Conservation (phyloP, 2,888 invertebrate genomes). For the Nomada ferruginata region DNA sequence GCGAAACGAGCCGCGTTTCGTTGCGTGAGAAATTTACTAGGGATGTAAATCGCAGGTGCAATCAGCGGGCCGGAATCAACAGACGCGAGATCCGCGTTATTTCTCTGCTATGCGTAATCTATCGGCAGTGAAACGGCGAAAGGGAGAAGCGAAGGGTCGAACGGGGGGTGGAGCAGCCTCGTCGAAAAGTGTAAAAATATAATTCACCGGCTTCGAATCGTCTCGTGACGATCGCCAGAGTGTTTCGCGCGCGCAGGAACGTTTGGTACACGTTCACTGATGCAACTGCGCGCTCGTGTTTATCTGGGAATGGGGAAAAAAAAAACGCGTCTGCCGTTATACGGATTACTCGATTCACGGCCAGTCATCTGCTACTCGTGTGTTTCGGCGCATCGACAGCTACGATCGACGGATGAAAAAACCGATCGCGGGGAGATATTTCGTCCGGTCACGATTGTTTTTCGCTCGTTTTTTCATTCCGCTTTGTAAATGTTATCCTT, state of each 20-base stretch:
- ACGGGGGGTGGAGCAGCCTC: slow-evolving; percentile 15
- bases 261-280: not conserved
- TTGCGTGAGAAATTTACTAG: slow-evolving; percentile 42
- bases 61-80: slow-evolving; percentile 37
- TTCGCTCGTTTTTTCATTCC: not conserved
- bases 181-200: slow-evolving; percentile 65
- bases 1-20: slow-evolving; percentile 12
- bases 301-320: slow-evolving; percentile 53
- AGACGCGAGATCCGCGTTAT: slow-evolving; percentile 40
- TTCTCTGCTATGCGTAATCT: slow-evolving; percentile 32
- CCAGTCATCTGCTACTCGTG: slow-evolving; percentile 59
- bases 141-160: not conserved
- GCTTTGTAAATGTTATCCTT: not conserved
- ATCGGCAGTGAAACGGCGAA: not conserved
- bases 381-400: slow-evolving; percentile 31
- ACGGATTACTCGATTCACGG: slow-evolving; percentile 63
- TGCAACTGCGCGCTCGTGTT: slow-evolving; percentile 69
- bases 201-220: slow-evolving; percentile 59
- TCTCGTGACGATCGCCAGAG: slow-evolving; percentile 49
- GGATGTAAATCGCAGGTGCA: slow-evolving; percentile 43
- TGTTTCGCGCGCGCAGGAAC: slow-evolving; percentile 37
- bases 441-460: not conserved
- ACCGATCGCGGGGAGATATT: slow-evolving; percentile 23
- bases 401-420: slow-evolving; percentile 36
- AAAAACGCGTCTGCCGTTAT: slow-evolving; percentile 59